Conservation (phyloP, 2,113 vertebrate genomes). For the Turnix velox region DNA sequence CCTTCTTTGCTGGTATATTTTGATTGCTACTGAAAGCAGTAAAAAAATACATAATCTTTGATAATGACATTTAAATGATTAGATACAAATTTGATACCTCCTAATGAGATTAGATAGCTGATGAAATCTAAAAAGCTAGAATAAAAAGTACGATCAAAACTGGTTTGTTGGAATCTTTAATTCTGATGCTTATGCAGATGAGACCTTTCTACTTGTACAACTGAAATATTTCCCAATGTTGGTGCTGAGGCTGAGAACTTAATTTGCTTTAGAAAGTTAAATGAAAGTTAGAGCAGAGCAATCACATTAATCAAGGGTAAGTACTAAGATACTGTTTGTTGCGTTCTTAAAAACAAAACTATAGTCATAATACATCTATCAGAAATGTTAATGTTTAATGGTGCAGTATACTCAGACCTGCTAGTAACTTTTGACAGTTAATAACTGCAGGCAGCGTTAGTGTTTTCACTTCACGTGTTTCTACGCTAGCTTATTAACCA, state of each 20-base stretch:
- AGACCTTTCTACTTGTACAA: not conserved
- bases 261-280: not conserved
- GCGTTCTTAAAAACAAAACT: not conserved
- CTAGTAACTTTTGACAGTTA: constrained; percentile 34
- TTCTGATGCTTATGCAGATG: not conserved
- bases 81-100: not conserved
- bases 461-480: constrained; percentile 44
- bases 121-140: not conserved
- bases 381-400: constrained; percentile 39
- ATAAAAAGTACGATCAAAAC: not conserved
- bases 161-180: not conserved
- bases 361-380: not conserved
- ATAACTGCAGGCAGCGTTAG: constrained; percentile 38
- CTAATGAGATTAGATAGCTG: not conserved
- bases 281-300: not conserved
- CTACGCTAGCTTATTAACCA: constrained; percentile 2
- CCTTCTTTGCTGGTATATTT: not conserved
- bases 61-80: not conserved
- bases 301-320: not conserved
- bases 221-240: not conserved
- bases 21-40: not conserved
- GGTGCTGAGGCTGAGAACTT: not conserved
- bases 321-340: not conserved
- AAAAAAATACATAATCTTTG: not conserved
- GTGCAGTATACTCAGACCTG: not conserved